Percentiles rank a stretch among this genome's conserved stretches.
phyloP scores from a whole-genome alignment of 1,140 invertebrate genomes.

The Idris sp. region DNA sequence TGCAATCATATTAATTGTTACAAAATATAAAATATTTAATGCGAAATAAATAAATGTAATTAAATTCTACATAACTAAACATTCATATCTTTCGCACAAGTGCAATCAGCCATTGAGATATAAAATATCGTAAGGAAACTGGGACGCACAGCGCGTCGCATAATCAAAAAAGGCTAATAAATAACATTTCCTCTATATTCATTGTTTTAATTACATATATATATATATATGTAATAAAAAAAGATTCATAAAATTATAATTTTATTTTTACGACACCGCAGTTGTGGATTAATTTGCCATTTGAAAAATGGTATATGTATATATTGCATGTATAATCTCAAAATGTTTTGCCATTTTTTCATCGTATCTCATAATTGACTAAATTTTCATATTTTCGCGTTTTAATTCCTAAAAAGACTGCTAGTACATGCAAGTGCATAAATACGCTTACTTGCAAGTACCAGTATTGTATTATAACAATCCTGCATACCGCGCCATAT shows the following conservation, averaged over 20 bases:
- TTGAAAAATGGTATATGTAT: slow-evolving; percentile 63
- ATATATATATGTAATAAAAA: slow-evolving; percentile 48
- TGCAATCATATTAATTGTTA: too few relatives aligned
- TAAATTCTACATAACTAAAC: slow-evolving; percentile 2
- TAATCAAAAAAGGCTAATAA: slow-evolving; percentile 40
- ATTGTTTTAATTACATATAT: slow-evolving; percentile 45
- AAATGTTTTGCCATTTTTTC: slow-evolving; percentile 61
- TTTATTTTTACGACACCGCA: slow-evolving; percentile 50
- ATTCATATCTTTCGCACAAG: slow-evolving; percentile 6
- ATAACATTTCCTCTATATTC: slow-evolving; percentile 37
- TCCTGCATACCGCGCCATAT: slow-evolving; percentile 27
- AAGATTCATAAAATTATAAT: slow-evolving; percentile 43
- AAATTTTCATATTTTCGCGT: slow-evolving; percentile 66
- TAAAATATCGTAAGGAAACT: slow-evolving; percentile 41
- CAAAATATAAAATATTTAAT: neutral
- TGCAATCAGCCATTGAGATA: slow-evolving; percentile 24
- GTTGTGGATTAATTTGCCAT: slow-evolving; percentile 42
- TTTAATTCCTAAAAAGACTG: slow-evolving; percentile 62
- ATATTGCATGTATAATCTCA: slow-evolving; percentile 57
- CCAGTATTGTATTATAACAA: slow-evolving; percentile 33
- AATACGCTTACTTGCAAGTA: slow-evolving; percentile 29
- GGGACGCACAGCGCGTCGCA: slow-evolving; percentile 30
- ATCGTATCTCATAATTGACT: slow-evolving; percentile 69
- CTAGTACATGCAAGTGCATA: slow-evolving; percentile 33
- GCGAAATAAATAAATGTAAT: slow-evolving; percentile 1